Base-by-base conservation (phyloP, 2,888 invertebrate genomes). In the Protodeltote pygarga region DNA sequence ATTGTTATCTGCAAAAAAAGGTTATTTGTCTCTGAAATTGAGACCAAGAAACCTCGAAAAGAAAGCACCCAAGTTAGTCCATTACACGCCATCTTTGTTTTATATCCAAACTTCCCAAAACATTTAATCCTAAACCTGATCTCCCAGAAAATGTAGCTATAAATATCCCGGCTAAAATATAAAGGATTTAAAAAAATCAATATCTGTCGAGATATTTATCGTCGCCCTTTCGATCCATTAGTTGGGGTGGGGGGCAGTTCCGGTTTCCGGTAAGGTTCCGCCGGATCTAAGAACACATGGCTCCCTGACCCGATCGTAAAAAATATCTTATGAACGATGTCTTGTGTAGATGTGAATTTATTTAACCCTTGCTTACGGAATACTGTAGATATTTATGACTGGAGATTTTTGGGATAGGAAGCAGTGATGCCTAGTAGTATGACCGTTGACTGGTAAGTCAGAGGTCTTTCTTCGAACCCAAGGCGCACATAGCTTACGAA, bases 181-280 rank as follows among this genome's bases (percentile, higher is more conserved):
- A 42, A 64, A 55, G 41, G 49, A 49, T 53, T 67, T 60, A 44
- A 63, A 52, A 48, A 54, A 55, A 55, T 68, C 58, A 65, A 68
- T 62, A 71, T 68, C 60, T 41, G 32, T 49, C 32, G 42, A 61
- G 64, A 74, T 73, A 74, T 75, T 72, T 75, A 75, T 75, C 65
- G 61, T 42, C 47, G 52, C 61, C 53, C 61, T 76, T 69, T 71
- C 81, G 77, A 73, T 71, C 80, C 82, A 80, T 81, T 81, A 81
- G 77, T 48, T 55, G 70, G 65, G 67, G 66, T 49, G 53, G 63
- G 54, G 65, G 50, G 27, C 48, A 65, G 68, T 62, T 79, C 81
- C 77, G 75, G 79, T 73, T 72, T 80, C 81, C 80, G 78, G 72
- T 49, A 46, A 65, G 50, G 62, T 55, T 57, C 65, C 71, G 67